Percentiles rank a stretch among this genome's conserved stretches.
phyloP scores from a whole-genome alignment of 2,797 vertebrate species.

The Lerista edwardsae region DNA sequence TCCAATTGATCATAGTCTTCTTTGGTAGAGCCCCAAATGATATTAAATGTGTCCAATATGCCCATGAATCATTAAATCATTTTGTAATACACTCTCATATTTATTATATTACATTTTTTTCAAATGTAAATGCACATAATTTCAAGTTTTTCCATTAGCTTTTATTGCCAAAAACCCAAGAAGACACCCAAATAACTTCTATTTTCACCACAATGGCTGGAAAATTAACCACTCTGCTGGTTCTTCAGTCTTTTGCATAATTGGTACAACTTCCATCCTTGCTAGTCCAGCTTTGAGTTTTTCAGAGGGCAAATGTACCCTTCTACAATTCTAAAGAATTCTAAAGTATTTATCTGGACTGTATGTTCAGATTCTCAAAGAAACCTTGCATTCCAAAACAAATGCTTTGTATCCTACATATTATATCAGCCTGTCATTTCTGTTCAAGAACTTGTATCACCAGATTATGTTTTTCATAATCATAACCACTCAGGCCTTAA shows the following conservation, averaged over 20 bases:
- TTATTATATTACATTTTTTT: too few relatives aligned
- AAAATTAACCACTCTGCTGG: neutral
- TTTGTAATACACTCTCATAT: neutral
- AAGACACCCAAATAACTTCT: too few relatives aligned
- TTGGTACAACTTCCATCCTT: neutral
- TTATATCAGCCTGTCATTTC: neutral
- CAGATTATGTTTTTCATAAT: neutral
- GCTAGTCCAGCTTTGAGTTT: neutral
- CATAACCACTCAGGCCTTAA: too few relatives aligned
- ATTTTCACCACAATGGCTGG: neutral
- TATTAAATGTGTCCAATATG: neutral
- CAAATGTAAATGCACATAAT: too few relatives aligned
- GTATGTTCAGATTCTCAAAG: neutral
- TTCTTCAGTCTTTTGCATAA: neutral
- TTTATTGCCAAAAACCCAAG: too few relatives aligned
- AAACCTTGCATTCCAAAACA: neutral
- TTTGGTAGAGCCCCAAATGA: neutral
- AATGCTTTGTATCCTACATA: neutral
- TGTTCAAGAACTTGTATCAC: neutral
- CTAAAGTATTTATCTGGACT: neutral
- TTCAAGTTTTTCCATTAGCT: too few relatives aligned
- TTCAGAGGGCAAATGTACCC: neutral
- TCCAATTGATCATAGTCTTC: neutral
- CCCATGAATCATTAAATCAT: neutral
- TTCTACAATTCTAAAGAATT: neutral